Evolutionary conservation across 37 sponge, comb jelly and placozoan species (phyloP).

Genomic region (Mnemiopsis leidyi): DNA sequence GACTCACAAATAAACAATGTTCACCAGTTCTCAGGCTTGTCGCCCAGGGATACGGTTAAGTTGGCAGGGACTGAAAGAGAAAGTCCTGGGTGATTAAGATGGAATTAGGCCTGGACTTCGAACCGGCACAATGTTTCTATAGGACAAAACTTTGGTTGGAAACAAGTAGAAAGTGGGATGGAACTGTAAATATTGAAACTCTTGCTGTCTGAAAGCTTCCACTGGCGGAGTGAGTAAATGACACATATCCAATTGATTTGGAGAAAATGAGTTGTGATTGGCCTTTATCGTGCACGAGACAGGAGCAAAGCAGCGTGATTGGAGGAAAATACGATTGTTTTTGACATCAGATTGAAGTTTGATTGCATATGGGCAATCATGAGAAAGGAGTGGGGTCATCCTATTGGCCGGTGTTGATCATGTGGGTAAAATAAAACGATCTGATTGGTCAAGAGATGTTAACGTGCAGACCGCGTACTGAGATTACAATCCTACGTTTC

Average conservation of each 20-base stretch:
- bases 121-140: no score
- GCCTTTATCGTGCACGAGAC: not conserved
- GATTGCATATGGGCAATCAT: not conserved
- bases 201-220: no score
- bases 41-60: not conserved
- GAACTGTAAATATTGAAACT: not conserved
- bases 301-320: no score
- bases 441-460: not conserved
- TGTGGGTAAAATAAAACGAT: not conserved
- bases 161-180: not conserved
- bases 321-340: not conserved
- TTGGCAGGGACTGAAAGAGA: not conserved
- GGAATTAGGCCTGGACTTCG: no score
- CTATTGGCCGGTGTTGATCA: not conserved
- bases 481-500: not conserved
- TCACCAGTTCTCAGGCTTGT: not conserved
- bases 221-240: not conserved
- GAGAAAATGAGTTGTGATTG: not conserved
- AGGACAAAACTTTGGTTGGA: no score
- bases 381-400: not conserved
- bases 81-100: not conserved
- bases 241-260: not conserved
- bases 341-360: not conserved
- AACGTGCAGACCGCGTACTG: not conserved
- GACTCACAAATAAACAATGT: not conserved